These are phyloP conservation scores for Plecturocebus donacophilus DNA, from an alignment of 2,113 vertebrate genomes.

Conservation along the genomic window DNA sequence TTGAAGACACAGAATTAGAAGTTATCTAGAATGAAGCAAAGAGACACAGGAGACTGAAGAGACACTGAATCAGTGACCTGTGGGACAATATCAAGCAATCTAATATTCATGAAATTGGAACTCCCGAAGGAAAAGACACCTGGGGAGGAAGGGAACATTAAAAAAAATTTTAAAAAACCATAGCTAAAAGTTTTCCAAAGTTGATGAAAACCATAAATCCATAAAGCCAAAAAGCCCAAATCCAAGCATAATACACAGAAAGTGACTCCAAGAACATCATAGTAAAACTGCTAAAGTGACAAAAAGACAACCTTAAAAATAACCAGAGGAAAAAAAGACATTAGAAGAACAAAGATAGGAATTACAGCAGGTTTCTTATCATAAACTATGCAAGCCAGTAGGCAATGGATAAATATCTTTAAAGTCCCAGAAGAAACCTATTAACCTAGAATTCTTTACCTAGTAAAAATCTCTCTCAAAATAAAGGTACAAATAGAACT, in stretches of 20 bases:
- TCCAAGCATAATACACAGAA: neutral
- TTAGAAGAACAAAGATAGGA: neutral
- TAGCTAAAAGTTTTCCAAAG: neutral
- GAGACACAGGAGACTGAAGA: neutral
- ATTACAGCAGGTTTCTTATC: neutral
- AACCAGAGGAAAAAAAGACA: neutral
- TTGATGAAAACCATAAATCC: neutral
- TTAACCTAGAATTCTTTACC: neutral
- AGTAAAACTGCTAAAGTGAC: neutral
- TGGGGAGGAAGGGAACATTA: neutral
- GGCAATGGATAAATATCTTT: neutral
- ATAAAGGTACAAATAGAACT: constrained; percentile 15
- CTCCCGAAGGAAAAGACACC: neutral
- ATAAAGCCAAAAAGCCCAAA: neutral
- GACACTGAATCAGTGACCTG: neutral
- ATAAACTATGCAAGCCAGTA: neutral
- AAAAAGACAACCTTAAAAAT: constrained; percentile 21
- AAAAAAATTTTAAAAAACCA: neutral
- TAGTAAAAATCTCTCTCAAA: neutral
- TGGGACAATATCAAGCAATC: neutral
- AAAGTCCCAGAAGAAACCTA: neutral
- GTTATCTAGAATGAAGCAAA: neutral
- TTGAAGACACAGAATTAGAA: neutral
- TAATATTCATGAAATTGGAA: neutral
- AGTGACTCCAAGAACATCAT: neutral